These are phyloP conservation scores for Pseudochirops cupreus DNA, from an alignment of 2,797 vertebrate species.

Conservation along the genomic window DNA sequence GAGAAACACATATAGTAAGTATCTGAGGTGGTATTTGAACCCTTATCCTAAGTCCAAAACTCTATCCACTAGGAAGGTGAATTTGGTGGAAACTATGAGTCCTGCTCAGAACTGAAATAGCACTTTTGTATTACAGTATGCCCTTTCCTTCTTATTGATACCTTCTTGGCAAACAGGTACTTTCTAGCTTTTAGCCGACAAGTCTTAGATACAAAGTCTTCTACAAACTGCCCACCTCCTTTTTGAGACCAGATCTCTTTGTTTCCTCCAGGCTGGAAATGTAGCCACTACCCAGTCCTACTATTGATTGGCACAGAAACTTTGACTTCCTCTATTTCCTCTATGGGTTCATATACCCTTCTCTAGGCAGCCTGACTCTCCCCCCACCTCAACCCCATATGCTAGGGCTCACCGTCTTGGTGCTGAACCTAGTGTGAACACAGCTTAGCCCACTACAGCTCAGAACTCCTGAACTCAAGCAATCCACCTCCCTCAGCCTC, in stretches of 20 bases:
- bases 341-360: neutral
- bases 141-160: neutral
- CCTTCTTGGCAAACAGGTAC: neutral
- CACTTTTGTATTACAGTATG: neutral
- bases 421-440: neutral
- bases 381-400: neutral
- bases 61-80: neutral
- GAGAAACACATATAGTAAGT: slow-evolving; percentile 5
- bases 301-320: neutral
- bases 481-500: neutral
- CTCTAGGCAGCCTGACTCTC: neutral
- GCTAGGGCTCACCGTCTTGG: neutral
- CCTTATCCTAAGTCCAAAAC: neutral
- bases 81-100: neutral
- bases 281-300: neutral
- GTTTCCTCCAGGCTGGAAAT: neutral
- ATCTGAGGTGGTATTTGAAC: neutral
- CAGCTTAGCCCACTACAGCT: neutral
- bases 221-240: too few species aligned
- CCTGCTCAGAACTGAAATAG: neutral
- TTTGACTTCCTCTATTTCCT: neutral
- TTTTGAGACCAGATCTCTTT: too few species aligned
- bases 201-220: too few species aligned
- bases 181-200: neutral
- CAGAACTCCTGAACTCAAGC: neutral